Conservation (phyloP, 2,797 vertebrate species). For the Notamacropus eugenii region DNA sequence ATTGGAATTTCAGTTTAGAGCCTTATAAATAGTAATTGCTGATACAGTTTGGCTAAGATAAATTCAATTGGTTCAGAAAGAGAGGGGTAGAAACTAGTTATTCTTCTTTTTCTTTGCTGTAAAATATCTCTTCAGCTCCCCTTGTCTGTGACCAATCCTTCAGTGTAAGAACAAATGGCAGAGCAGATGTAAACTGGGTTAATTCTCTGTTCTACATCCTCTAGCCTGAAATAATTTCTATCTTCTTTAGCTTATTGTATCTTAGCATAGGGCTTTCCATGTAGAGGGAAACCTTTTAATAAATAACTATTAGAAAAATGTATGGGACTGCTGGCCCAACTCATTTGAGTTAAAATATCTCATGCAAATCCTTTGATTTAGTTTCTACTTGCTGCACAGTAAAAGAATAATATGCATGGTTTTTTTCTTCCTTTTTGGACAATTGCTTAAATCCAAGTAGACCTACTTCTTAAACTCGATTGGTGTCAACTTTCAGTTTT, state of each 20-base stretch:
- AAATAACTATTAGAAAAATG: background rate
- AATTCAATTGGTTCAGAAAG: background rate
- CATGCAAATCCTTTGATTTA: conserved; percentile 48
- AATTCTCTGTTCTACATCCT: background rate
- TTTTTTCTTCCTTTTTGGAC: conserved; percentile 31
- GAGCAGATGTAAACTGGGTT: background rate
- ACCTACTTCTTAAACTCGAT: conserved; percentile 43
- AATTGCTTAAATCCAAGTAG: conserved; percentile 36
- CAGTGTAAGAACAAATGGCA: background rate
- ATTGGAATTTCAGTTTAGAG: background rate
- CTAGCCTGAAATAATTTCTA: background rate
- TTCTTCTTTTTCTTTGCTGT: background rate
- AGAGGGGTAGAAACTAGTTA: background rate
- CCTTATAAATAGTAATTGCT: background rate
- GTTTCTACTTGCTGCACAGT: background rate
- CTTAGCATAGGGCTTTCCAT: background rate
- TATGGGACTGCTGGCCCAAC: background rate
- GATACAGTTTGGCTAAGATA: background rate
- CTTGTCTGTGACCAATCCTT: background rate
- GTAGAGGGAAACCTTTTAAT: background rate
- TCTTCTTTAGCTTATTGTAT: background rate
- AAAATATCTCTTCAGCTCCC: background rate
- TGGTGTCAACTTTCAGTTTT: conserved; percentile 24
- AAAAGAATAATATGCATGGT: background rate
- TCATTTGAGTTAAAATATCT: conserved; percentile 13